phyloP scores from a whole-genome alignment of 2,113 vertebrate species.

The Ifrita kowaldi region DNA sequence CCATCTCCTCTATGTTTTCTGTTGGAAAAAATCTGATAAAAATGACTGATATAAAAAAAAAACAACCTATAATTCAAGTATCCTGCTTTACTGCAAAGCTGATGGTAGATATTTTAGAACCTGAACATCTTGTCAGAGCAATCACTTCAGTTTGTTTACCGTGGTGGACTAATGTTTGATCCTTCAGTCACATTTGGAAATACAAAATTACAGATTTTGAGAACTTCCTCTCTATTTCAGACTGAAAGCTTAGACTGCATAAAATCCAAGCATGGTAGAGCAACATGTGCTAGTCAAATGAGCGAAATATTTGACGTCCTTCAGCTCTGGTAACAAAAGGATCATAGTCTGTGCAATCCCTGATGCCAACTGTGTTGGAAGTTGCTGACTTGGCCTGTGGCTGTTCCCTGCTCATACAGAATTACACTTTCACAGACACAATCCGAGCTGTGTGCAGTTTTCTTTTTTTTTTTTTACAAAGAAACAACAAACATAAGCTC shows the following conservation, averaged over 20 bases:
- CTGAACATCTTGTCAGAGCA: not conserved
- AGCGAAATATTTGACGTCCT: not conserved
- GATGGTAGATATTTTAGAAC: not conserved
- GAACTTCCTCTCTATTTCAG: not conserved
- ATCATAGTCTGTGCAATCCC: not conserved
- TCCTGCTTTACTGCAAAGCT: not conserved
- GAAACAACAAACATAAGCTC: not conserved
- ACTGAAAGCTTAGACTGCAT: not conserved
- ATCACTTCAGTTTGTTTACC: not conserved
- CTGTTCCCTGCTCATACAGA: not conserved
- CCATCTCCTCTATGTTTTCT: not conserved
- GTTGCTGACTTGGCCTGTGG: constrained; percentile 25
- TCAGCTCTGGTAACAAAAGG: constrained; percentile 22
- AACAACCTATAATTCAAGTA: not conserved
- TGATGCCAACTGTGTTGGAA: not conserved
- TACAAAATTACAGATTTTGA: not conserved
- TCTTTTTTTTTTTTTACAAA: not conserved
- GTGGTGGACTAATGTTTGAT: not conserved
- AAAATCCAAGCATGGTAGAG: not conserved
- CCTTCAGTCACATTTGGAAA: not conserved
- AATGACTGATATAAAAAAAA: not conserved
- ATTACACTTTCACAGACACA: not conserved
- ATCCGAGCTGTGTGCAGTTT: not conserved
- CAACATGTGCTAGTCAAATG: constrained; percentile 9
- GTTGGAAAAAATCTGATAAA: not conserved